These are phyloP conservation scores for Darevskia nairensis DNA, from an alignment of 2,797 vertebrate species.

Conservation along the genomic window DNA sequence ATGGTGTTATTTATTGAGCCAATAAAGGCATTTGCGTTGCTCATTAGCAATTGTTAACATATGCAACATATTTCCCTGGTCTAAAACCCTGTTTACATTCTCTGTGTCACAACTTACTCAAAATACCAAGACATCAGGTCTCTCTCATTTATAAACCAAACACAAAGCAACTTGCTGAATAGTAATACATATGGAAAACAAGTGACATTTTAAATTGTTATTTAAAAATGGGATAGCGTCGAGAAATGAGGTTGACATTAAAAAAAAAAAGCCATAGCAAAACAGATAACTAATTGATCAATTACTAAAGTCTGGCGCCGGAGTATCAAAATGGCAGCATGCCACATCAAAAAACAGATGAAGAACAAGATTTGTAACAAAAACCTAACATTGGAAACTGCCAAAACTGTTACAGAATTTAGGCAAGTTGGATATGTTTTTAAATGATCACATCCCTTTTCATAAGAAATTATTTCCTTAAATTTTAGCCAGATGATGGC, in stretches of 20 bases:
- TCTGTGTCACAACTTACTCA: not conserved
- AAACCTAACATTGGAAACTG: not conserved
- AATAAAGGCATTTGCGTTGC: not conserved
- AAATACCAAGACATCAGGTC: slow-evolving; percentile 23
- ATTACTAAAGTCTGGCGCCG: slow-evolving; percentile 1
- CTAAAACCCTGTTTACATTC: slow-evolving; percentile 7
- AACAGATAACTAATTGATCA: not conserved
- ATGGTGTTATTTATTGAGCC: not conserved
- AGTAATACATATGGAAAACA: not conserved
- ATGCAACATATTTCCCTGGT: not conserved
- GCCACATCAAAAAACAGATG: not conserved
- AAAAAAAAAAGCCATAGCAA: not conserved
- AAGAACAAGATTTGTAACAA: slow-evolving; percentile 6
- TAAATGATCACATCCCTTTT: not conserved
- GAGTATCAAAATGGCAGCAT: not conserved
- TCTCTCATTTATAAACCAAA: not conserved
- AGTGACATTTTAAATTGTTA: not conserved
- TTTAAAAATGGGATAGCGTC: slow-evolving; percentile 35
- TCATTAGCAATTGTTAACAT: not conserved
- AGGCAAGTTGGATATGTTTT: not conserved
- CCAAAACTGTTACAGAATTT: not conserved
- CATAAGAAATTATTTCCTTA: not conserved
- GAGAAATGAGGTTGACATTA: not conserved
- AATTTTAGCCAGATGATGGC: not conserved
- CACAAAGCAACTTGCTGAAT: not conserved